These are phyloP conservation scores for Pygathrix nemaeus DNA, from an alignment of 2,113 vertebrate genomes.

Conservation along the genomic window DNA sequence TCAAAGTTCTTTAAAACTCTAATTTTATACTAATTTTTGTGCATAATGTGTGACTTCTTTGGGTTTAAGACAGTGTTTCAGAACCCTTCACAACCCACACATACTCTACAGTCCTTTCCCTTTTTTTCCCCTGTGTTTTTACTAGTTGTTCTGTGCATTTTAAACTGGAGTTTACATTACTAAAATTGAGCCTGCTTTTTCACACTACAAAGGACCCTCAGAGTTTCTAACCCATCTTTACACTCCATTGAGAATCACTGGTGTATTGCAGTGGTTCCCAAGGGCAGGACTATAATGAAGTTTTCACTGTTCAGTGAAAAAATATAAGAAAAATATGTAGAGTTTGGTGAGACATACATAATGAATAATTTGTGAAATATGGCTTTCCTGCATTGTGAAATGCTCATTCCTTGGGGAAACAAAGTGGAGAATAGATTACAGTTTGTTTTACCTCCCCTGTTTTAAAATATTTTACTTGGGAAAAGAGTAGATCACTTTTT, in stretches of 20 bases:
- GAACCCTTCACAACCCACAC: background rate
- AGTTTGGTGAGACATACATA: background rate
- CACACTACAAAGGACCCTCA: background rate
- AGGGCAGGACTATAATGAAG: background rate
- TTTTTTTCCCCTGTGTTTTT: background rate
- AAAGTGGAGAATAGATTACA: background rate
- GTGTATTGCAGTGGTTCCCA: background rate
- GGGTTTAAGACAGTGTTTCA: background rate
- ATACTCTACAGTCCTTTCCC: background rate
- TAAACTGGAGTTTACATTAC: background rate
- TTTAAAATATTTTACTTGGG: background rate
- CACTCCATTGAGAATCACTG: background rate
- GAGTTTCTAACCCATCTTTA: background rate
- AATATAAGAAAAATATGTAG: background rate
- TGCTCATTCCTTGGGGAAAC: background rate
- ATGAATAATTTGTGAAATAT: background rate
- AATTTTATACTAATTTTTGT: background rate
- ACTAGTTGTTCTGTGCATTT: background rate
- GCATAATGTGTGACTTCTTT: background rate
- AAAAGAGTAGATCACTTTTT: background rate
- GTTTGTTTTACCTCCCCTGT: background rate
- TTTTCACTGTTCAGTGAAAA: background rate
- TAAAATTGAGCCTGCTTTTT: background rate
- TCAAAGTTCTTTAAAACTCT: background rate
- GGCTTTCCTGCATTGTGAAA: background rate